phyloP scores from a whole-genome alignment of 1,140 invertebrate species.

The Drosophila baimaii region DNA sequence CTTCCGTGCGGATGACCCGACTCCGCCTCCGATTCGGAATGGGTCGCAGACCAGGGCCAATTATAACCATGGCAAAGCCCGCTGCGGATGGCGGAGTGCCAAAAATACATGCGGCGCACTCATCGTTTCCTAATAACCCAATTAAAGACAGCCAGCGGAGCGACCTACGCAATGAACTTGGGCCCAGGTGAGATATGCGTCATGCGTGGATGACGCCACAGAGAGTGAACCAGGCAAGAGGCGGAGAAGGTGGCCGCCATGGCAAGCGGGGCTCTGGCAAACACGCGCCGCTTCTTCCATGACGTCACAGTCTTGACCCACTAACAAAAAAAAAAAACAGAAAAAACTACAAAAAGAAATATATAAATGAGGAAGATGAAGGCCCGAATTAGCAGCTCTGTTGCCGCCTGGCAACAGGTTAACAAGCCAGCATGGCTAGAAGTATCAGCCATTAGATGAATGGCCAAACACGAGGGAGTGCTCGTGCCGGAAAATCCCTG shows the following conservation, averaged over 20 bases:
- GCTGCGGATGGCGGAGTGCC: conserved; percentile 6
- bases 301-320: conserved; percentile 73
- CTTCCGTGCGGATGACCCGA: conserved; percentile 21
- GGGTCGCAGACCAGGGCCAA: conserved; percentile 42
- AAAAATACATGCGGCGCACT: conserved; percentile 49
- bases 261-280: background rate
- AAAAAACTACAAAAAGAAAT: background rate
- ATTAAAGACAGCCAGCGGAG: conserved; percentile 54
- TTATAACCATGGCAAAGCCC: conserved; percentile 63
- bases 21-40: too few species aligned
- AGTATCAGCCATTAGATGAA: background rate
- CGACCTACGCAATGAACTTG: conserved; percentile 64
- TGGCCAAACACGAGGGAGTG: too few species aligned
- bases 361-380: background rate
- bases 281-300: conserved; percentile 45
- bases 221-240: background rate
- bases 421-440: background rate
- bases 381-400: background rate
- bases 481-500: conserved; percentile 8
- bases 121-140: conserved; percentile 77
- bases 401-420: conserved; percentile 7
- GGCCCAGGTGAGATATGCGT: conserved; percentile 51
- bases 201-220: conserved; percentile 57
- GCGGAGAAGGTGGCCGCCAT: background rate
- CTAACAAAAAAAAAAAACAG: conserved; percentile 21